phyloP scores from a whole-genome alignment of 2,113 vertebrate species.

The Capricornis sumatraensis region DNA sequence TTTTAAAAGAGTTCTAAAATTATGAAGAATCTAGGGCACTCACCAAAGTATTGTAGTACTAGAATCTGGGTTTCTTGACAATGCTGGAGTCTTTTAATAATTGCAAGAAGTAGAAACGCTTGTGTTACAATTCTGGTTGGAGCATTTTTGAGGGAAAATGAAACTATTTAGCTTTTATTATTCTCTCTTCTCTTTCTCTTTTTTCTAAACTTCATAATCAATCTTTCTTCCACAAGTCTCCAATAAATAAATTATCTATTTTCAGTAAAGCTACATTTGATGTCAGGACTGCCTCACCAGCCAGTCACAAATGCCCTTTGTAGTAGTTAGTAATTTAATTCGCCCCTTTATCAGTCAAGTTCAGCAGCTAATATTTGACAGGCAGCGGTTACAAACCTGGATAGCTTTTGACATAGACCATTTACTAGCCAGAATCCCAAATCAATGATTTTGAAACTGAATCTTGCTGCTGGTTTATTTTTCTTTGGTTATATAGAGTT shows the following conservation, averaged over 20 bases:
- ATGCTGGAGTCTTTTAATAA: not conserved
- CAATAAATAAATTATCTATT: slow-evolving; percentile 56
- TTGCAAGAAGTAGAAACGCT: not conserved
- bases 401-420: not conserved
- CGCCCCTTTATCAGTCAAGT: slow-evolving; percentile 60
- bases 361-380: slow-evolving; percentile 60
- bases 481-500: not conserved
- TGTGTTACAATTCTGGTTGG: not conserved
- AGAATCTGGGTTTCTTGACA: not conserved
- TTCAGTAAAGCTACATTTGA: slow-evolving; percentile 53
- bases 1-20: not conserved
- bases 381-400: not conserved
- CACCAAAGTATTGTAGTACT: not conserved
- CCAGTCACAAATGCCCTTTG: slow-evolving; percentile 55
- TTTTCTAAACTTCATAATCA: slow-evolving; percentile 35
- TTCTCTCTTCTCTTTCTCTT: not conserved
- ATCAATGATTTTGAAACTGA: not conserved
- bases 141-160: not conserved
- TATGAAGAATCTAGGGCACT: not conserved
- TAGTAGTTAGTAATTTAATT: slow-evolving; percentile 65
- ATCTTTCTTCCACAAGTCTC: slow-evolving; percentile 36
- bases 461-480: not conserved
- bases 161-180: slow-evolving; percentile 7
- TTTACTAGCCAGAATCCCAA: not conserved
- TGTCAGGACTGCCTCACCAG: slow-evolving; percentile 42